phyloP scores from a whole-genome alignment of 2,113 vertebrate species.

The Athene noctua region DNA sequence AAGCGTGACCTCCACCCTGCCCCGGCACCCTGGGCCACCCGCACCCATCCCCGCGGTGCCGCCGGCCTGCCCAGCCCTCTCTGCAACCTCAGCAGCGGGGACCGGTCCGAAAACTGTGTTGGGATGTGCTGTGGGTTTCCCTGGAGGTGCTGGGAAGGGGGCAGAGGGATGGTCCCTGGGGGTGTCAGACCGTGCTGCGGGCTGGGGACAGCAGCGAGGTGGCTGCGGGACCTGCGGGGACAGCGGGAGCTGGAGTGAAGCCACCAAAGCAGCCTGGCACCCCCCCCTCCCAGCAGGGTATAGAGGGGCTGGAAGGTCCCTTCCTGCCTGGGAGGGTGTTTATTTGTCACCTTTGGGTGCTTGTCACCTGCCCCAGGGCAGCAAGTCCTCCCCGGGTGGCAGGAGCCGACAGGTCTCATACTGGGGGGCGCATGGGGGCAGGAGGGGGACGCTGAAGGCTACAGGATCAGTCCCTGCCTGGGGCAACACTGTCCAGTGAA shows the following conservation, averaged over 20 bases:
- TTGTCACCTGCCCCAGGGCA: not conserved
- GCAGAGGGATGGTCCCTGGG: not conserved
- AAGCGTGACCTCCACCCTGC: not conserved
- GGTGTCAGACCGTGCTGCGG: rapidly evolving
- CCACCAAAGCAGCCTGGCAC: not conserved
- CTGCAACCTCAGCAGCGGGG: rapidly evolving
- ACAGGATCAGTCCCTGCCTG: not conserved
- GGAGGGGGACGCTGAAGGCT: not conserved
- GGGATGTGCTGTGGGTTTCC: not conserved
- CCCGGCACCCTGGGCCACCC: not conserved
- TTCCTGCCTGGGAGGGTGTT: not conserved
- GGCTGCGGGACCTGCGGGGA: not conserved
- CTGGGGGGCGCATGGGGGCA: not conserved
- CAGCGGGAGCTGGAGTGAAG: not conserved
- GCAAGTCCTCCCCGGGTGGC: too few species aligned
- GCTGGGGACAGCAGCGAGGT: not conserved
- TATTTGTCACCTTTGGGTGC: not conserved
- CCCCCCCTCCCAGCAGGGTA: rapidly evolving
- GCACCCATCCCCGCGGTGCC: rapidly evolving
- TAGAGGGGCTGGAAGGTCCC: not conserved
- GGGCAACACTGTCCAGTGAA: not conserved
- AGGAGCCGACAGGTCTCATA: not conserved
- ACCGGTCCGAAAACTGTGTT: rapidly evolving
- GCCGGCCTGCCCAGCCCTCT: rapidly evolving
- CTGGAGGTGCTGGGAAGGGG: not conserved